Evolutionary conservation across 2,797 vertebrate genomes (phyloP), one percentile per base, ranked within the genome.

Genomic region (Triplophysa bombifrons): DNA sequence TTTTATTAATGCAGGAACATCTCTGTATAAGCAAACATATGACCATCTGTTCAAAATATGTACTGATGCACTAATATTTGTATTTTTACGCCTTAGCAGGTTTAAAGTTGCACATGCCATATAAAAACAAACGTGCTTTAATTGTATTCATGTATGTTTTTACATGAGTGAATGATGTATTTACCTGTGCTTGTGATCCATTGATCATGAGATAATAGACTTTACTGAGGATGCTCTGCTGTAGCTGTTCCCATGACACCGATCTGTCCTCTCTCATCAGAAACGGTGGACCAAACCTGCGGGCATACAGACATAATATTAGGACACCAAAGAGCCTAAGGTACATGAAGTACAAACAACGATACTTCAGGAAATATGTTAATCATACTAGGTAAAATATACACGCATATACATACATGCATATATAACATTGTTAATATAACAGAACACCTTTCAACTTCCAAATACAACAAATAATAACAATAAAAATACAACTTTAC

Each of bases 221-320:
- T 83, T 96, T 97, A 88, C 92, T 94, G 86, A 99, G 94, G 88
- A 99, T 93, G 84, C 94, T 93, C 88, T 96, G 96, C 88, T 96
- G 96, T 44, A 99, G 94, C 89, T 98, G 96, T 79, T 94, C 94
- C 98, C 97, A 99, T 70, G 96, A 96, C 78, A 96, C 74, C 12
- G 92, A 88, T 64, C 95, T 92, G 82, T 98, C 97, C 89, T 98
- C 96, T 66, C 91, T 88, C 88, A 98, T 92, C 80, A 99, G 82
- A 86, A 99, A 95, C 0, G 97, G 97, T 0, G 97, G 97, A 38
- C 97, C 98, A 0, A 99, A 99, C 90, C 98, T 99, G 85, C 17
- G 80, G 1, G 16, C 19, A 67, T 60, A 76, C 46, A 80, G 17
- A 67, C 17, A 48, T 55, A n/a, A 53, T 53, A 0, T 53, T 8